These are phyloP conservation scores for Holcopasites calliopsidis DNA, from an alignment of 1,140 invertebrate species.

Conservation along the genomic window DNA sequence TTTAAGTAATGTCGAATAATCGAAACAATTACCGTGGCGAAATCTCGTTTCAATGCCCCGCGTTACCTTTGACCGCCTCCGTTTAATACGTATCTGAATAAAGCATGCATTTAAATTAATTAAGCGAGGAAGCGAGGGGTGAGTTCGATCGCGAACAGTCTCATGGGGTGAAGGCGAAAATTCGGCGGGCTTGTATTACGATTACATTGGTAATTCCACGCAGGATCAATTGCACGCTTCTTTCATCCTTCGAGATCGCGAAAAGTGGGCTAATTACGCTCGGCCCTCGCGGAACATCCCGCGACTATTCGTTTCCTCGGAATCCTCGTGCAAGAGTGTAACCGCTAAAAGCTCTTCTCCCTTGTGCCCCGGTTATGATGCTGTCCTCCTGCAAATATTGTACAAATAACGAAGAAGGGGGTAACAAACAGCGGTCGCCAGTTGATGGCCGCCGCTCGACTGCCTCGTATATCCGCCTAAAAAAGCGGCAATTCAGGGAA, in stretches of 20 bases:
- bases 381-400: constrained; percentile 29
- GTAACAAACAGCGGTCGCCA: constrained; percentile 6
- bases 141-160: neutral
- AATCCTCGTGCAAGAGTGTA: neutral
- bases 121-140: neutral
- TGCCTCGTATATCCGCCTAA: constrained; percentile 17
- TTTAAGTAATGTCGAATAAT: neutral
- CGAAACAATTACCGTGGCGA: neutral
- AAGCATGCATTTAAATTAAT: neutral
- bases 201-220: neutral
- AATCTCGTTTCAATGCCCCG: neutral
- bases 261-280: neutral
- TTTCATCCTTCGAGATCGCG: neutral
- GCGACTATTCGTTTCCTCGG: neutral
- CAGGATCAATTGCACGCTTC: neutral
- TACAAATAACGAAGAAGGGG: constrained; percentile 19
- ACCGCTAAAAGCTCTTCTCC: constrained; percentile 32
- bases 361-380: neutral
- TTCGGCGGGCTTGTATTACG: neutral
- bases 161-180: no score
- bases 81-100: no score
- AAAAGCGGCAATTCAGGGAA: constrained; percentile 23
- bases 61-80: no score
- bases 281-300: neutral
- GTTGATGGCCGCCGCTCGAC: constrained; percentile 19